A percentile compares a stretch with the other conserved stretches of the same genome.
Conservation (phyloP, 1,140 invertebrate genomes). For the Pissodes strobi region DNA sequence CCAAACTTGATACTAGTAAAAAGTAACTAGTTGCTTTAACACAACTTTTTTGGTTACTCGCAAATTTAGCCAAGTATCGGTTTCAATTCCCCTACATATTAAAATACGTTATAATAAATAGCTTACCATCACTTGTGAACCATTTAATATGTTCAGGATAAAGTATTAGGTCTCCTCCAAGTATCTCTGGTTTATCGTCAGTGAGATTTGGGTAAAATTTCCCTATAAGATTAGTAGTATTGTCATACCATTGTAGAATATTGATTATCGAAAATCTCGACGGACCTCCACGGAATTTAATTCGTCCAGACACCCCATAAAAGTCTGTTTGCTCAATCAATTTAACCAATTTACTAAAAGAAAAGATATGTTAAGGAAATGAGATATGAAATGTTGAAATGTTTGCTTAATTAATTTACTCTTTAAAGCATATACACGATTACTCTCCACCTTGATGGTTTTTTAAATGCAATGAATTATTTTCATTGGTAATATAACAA, state of each 20-base stretch:
- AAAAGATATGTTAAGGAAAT: no score
- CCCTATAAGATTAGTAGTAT: constrained; percentile 63
- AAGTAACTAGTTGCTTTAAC: no score
- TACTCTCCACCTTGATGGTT: no score
- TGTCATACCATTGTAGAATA: constrained; percentile 71
- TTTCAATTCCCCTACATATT: background rate
- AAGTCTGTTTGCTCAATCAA: constrained; percentile 69
- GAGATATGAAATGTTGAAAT: no score
- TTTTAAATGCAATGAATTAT: no score
- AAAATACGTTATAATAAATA: background rate
- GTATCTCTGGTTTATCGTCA: constrained; percentile 51
- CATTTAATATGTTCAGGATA: constrained; percentile 65
- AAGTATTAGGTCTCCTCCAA: constrained; percentile 60
- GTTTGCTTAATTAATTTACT: no score
- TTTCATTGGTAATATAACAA: no score
- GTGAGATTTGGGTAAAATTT: constrained; percentile 65
- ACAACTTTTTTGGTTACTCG: no score
- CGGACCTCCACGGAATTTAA: constrained; percentile 70
- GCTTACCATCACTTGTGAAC: constrained; percentile 61
- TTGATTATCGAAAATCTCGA: constrained; percentile 72
- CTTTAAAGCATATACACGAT: no score
- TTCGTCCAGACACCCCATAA: constrained; percentile 75
- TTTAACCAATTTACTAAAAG: constrained; percentile 59
- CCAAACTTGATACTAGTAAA: no score
- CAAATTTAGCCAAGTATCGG: no score